Base-by-base conservation (phyloP, 2,113 vertebrate species). In the Zapornia atra region DNA sequence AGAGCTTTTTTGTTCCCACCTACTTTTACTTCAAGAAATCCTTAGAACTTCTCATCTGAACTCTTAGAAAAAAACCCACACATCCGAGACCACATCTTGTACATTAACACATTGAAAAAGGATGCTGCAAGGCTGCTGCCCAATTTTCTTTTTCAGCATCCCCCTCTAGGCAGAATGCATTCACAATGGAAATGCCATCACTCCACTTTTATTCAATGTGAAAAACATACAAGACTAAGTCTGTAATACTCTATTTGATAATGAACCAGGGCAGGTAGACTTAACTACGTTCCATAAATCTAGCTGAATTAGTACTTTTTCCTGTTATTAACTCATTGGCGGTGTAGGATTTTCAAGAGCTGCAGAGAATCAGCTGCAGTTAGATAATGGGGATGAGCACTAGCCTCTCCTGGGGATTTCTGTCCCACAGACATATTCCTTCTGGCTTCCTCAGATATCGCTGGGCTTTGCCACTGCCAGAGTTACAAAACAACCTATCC, bases 11-110 rank as follows among this genome's bases (percentile, higher is more conserved):
- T 82, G 76, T 40, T 94, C 61, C 12, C 10, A 92, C 33, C 46
- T 79, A 83, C 60, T 92, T 96, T 44, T 81, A 88, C 48, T 51
- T 92, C 75, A 69, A 91, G 34, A 94, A 88, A 79, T 76, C 82
- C 79, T 77, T 63, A 42, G n/a, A 90, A 94, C 20, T 73, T 92
- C 48, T 84, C 50, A 82, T 42, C 9, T 63, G 34, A 92, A 90
- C 54, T 75, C 65, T 40, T 28, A n/a, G 64, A 77, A n/a, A 75
- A 57, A 59, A 60, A 5, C 8, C 9, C 17, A 16, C 42, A 24
- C 24, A 85, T 73, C 64, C 56, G 90, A 48, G 48, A 73, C 25
- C 15, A 8, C 10, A 61, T 86, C 65, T 73, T 44, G 36, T 33
- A 86, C 25, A 75, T 81, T 53, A 91, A 13, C 18, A 28, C 18